Evolutionary conservation across 2,113 vertebrate species (phyloP), one percentile per base, ranked within the genome.

Genomic region (Lagopus muta): DNA sequence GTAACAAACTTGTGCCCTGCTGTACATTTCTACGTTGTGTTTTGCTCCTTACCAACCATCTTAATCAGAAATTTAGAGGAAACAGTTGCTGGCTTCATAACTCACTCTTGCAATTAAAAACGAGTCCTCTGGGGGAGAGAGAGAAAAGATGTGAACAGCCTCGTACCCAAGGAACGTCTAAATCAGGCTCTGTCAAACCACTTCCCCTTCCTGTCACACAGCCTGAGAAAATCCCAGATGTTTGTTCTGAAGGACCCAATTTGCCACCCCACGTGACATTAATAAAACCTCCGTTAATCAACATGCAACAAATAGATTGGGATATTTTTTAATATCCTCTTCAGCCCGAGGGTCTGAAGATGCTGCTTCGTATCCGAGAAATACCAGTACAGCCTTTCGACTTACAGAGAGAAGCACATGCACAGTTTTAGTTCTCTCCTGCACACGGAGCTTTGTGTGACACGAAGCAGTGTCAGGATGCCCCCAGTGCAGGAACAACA

Each of bases 11-110:
- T 36, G 15, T 17, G 40, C 28, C 6, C 32, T 40, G 7, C n/a
- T 86, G 10, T 21, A 30, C 11, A 25, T 38, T 79, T 76, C 57
- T 61, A 36, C 3, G 13, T 43, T 0, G 0, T 0, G 0, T 34
- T 95, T 65, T 84, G 21, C 47, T 54, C 82, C 55, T 40, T 38
- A 36, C 77, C 67, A 45, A 47, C 16, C 22, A 15, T 40, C 25
- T 83, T 2, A 3, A 42, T 57, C 72, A 58, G 48, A 76, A 92
- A 83, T 10, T n/a, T 55, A 43, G 69, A 66, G 30, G 34, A 9
- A 62, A 38, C 0, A 1, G 50, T 48, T 69, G 55, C 34, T 47
- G 30, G 85, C 92, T 91, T 92, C 38, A 71, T 32, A 91, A 80
- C 4, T 7, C 4, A 18, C 42, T 87, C 42, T 24, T 40, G 7